These are phyloP conservation scores for Aleiodes testaceus DNA, from an alignment of 2,888 invertebrate genomes.

Conservation along the genomic window DNA sequence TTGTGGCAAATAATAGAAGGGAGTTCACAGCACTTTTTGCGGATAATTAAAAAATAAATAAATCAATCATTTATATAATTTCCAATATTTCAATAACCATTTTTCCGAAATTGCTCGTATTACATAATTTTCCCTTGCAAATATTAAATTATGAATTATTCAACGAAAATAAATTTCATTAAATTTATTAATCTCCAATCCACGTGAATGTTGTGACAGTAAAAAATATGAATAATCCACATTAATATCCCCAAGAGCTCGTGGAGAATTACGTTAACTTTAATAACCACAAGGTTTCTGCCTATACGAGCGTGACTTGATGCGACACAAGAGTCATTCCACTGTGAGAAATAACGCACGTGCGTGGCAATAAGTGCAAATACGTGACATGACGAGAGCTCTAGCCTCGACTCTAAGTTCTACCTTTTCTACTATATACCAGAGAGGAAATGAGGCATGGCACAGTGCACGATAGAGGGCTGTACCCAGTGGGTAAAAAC, in stretches of 20 bases:
- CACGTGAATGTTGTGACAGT: no score
- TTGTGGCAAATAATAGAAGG: background rate
- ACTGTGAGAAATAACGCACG: conserved; percentile 36
- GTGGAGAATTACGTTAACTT: background rate
- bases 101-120: no score
- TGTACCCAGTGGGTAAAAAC: conserved; percentile 3
- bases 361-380: conserved; percentile 42
- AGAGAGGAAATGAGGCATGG: conserved; percentile 3
- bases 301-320: conserved; percentile 42
- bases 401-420: conserved; percentile 8
- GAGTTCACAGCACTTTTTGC: background rate
- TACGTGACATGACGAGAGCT: conserved; percentile 50
- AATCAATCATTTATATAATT: no score
- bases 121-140: no score
- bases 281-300: conserved; percentile 24
- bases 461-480: conserved; percentile 5
- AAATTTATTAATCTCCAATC: no score
- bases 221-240: no score
- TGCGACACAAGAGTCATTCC: conserved; percentile 35
- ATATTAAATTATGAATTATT: no score
- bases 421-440: background rate
- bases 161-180: no score
- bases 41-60: no score
- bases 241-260: background rate
- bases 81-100: no score